Base-by-base conservation (phyloP, 2,888 invertebrate species). In the Uloborus plumipes region DNA sequence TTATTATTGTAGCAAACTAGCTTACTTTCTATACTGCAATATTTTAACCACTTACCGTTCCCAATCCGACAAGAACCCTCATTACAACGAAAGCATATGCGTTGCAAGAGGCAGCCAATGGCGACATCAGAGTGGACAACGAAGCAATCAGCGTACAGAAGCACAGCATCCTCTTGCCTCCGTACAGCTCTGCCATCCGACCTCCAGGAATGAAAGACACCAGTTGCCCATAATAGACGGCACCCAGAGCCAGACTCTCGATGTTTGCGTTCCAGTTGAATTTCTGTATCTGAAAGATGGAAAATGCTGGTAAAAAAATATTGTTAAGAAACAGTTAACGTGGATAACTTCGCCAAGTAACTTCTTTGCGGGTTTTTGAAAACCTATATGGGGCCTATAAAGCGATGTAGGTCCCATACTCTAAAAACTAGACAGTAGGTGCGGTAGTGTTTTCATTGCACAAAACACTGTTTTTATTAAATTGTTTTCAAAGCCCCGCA, bases 201-300 rank as follows among this genome's bases (percentile, higher is more conserved):
- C 81, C 81, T 15, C 81, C 81, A 53, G 76, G 76, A 47, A 82
- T 75, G 15, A 76, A 76, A 11, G 75, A 75, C 16, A 82, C 61
- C 26, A 82, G 14, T 20, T 82, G 81, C 1, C 81, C 81, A 59
- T 76, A 82, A n/a, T 76, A 75, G 0, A 82, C 75, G 15, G 81
- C 71, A 16, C 75, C 81, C 18, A 82, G 50, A 58, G 76, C 66
- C 20, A 76, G 1, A 9, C 81, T 62, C 58, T 71, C 59, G 26
- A 76, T 66, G 14, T 58, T 22, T 14, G 71, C 49, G 16, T 31
- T 53, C 81, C 81, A 82, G 18, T 50, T 2, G 15, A 81, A 73
- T 22, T 58, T 58, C 26, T 9, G 22, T 22, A 20, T 11, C 7
- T 39, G 9, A 7, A 39, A 11, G 11, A 55, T 20, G 7, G 1